phyloP scores from a whole-genome alignment of 2,113 vertebrate species.

The Acinonyx jubatus region DNA sequence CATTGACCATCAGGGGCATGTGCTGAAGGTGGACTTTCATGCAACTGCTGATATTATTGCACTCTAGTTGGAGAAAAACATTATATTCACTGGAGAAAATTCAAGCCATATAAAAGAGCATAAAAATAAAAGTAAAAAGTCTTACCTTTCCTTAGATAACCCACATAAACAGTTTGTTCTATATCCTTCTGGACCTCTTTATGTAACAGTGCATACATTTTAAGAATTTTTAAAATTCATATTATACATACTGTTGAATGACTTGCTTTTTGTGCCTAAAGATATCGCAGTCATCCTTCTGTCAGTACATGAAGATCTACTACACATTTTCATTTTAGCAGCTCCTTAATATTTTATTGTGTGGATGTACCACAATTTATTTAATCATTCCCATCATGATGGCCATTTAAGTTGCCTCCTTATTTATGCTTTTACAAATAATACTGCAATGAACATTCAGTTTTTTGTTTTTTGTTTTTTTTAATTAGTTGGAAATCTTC shows the following conservation, averaged over 20 bases:
- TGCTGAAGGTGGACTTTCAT: neutral
- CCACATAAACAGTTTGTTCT: neutral
- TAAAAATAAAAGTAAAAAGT: slow-evolving; percentile 25
- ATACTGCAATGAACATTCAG: neutral
- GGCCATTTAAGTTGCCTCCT: neutral
- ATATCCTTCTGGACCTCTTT: neutral
- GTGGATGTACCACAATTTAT: neutral
- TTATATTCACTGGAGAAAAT: slow-evolving; percentile 1
- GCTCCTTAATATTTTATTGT: neutral
- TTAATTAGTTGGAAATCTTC: neutral
- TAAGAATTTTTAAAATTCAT: slow-evolving; percentile 15
- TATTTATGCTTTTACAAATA: slow-evolving; percentile 16
- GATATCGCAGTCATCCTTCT: neutral
- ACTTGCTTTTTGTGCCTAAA: neutral
- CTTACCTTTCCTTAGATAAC: neutral
- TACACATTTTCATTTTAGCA: slow-evolving; percentile 43
- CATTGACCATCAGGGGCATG: neutral
- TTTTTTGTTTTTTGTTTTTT: neutral
- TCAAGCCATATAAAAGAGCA: neutral
- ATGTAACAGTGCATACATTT: neutral
- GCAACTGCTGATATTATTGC: neutral
- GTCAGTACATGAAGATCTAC: neutral
- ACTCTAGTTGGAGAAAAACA: neutral
- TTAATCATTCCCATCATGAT: neutral
- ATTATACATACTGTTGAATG: neutral